Evolutionary conservation across 2,888 invertebrate genomes (phyloP).

Genomic region (Anticlea derivata): DNA sequence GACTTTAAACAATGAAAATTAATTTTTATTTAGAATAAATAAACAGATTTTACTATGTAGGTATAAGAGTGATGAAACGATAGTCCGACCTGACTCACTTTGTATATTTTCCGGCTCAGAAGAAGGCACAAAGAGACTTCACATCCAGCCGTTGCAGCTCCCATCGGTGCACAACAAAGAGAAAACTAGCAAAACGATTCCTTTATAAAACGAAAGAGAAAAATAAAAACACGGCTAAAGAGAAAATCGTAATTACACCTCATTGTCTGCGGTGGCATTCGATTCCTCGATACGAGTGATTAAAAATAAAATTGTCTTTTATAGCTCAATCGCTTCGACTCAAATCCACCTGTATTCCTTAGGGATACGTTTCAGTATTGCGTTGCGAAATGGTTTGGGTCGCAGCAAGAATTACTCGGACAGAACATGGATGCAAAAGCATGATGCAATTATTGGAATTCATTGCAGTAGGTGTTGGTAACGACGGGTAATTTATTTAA

Average conservation of each 20-base stretch:
- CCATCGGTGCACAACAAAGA: slow-evolving; percentile 23
- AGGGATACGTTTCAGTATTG: slow-evolving; percentile 24
- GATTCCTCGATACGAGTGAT: slow-evolving; percentile 62
- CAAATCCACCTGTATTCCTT: neutral
- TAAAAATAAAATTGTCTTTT: slow-evolving; percentile 60
- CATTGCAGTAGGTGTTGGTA: slow-evolving; percentile 7
- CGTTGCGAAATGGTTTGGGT: slow-evolving; percentile 9
- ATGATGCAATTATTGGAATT: slow-evolving; percentile 57
- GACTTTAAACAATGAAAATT: too few relatives aligned
- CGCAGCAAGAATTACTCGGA: slow-evolving; percentile 24
- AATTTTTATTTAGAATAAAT: too few relatives aligned
- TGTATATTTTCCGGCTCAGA: slow-evolving; percentile 19
- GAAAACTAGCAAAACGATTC: slow-evolving; percentile 21
- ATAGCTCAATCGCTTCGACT: slow-evolving; percentile 11
- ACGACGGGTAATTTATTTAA: slow-evolving; percentile 5
- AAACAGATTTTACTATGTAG: too few relatives aligned
- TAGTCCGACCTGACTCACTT: neutral
- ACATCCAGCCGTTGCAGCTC: slow-evolving; percentile 19
- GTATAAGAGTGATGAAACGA: neutral
- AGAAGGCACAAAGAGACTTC: slow-evolving; percentile 24
- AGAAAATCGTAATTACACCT: slow-evolving; percentile 61
- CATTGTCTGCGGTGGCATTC: slow-evolving; percentile 58
- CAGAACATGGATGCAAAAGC: slow-evolving; percentile 35
- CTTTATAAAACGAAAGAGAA: slow-evolving; percentile 26
- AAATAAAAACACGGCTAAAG: slow-evolving; percentile 34